phyloP scores from a whole-genome alignment of 2,888 invertebrate genomes.

The Meteorus cinctellus region DNA sequence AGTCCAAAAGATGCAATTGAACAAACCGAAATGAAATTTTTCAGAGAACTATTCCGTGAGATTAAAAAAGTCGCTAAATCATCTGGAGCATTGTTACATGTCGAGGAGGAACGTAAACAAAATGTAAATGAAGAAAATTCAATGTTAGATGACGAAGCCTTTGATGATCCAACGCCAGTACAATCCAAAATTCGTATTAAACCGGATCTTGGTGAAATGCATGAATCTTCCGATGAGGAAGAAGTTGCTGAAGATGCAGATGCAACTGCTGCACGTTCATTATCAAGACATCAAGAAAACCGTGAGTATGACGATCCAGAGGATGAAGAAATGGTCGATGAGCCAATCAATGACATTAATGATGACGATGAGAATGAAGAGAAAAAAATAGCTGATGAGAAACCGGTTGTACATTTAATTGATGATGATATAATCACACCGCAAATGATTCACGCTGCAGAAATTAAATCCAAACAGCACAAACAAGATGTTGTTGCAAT shows the following conservation, averaged over 20 bases:
- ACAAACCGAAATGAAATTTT: constrained; percentile 84
- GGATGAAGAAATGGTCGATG: constrained; percentile 73
- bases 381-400: constrained; percentile 48
- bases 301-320: constrained; percentile 75
- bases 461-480: constrained; percentile 57
- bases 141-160: constrained; percentile 71
- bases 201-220: constrained; percentile 65
- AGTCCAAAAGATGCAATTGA: constrained; percentile 82
- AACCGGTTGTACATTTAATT: constrained; percentile 36
- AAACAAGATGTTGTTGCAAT: constrained; percentile 71
- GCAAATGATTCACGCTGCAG: constrained; percentile 45
- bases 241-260: constrained; percentile 77
- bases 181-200: constrained; percentile 9
- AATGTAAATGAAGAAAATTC: constrained; percentile 64
- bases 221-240: constrained; percentile 82
- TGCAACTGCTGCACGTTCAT: constrained; percentile 67
- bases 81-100: constrained; percentile 73
- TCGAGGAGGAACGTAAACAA: constrained; percentile 72
- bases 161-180: constrained; percentile 51
- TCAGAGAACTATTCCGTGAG: constrained; percentile 79
- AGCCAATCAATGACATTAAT: constrained; percentile 66
- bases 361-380: constrained; percentile 64
- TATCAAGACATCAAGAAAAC: constrained; percentile 73
- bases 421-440: constrained; percentile 48
- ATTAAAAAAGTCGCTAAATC: constrained; percentile 78